Percentiles rank a stretch among this genome's conserved stretches.
phyloP scores from a whole-genome alignment of 2,888 invertebrate species.

The Steromphala cineraria region DNA sequence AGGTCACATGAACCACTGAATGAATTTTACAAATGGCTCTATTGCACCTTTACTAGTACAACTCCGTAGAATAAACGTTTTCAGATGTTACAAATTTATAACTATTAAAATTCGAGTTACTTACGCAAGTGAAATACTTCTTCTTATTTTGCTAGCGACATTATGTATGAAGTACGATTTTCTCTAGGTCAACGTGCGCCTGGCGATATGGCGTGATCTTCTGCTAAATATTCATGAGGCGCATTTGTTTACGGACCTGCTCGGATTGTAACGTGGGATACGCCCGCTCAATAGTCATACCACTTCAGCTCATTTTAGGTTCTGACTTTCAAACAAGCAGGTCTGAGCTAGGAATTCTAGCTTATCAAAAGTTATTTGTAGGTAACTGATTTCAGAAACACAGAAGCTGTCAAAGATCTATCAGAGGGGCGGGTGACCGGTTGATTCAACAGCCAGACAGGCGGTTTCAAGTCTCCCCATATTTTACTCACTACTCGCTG shows the following conservation, averaged over 20 bases:
- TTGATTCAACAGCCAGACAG: conserved; percentile 14
- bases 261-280: background rate
- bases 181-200: background rate
- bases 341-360: background rate
- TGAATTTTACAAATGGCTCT: no score
- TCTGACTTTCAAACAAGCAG: background rate
- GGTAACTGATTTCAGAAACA: no score
- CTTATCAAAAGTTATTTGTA: no score
- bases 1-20: no score
- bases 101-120: no score
- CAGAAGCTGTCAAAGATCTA: no score
- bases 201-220: background rate
- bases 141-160: no score
- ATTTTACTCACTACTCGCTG: background rate
- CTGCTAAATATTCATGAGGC: background rate
- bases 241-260: background rate
- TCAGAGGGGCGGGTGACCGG: background rate
- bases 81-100: no score
- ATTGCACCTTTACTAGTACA: no score
- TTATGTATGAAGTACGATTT: background rate
- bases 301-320: background rate
- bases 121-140: no score
- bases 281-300: background rate
- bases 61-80: no score
- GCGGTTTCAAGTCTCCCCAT: conserved; percentile 14